Evolutionary conservation across 2,797 vertebrate species (phyloP), one percentile per base, ranked within the genome.

Genomic region (Choloepus didactylus): DNA sequence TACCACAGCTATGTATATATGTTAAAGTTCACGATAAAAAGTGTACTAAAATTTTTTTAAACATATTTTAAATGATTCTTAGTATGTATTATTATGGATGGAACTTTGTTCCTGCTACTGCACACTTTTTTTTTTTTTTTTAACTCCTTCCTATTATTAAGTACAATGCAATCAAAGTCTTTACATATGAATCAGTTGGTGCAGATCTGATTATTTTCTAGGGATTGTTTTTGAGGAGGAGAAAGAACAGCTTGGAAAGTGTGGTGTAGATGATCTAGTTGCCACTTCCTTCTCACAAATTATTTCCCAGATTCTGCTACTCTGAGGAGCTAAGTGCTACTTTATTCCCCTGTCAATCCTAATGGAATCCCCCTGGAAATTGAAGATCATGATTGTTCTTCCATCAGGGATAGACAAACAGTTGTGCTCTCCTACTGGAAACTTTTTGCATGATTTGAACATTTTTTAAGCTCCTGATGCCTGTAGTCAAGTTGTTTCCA

Each of bases 251-350:
- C 27, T 67, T 31, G 41, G 49, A 44, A 44, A 44, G 41, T 44
- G 41, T 44, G 4, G 41, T 44, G 41, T 44, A 44, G 41, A 44
- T 44, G 8, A 81, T 70, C 10, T 95, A 73, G 6, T 44, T 76
- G 27, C 54, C 70, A 18, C 35, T 72, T 84, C 29, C 2, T 29
- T 84, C 11, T 87, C 16, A 41, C 80, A 81, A 77, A 62, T 77
- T 85, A 81, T 92, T 95, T 87, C 77, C 35, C 79, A 46, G 15
- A 83, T 91, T 92, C 31, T 92, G 23, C 18, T 79, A 44, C 25
- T 46, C 9, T 38, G 18, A 93, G 9, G 23, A 59, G 19, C 23
- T 51, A 31, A 3, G 2, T 66, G 21, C 10, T 88, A 35, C 49
- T 72, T 93, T 83, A 79, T 90, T 56, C 2, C 16, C n/a, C 87